phyloP scores from a whole-genome alignment of 2,113 vertebrate genomes.

The Prunella himalayana region DNA sequence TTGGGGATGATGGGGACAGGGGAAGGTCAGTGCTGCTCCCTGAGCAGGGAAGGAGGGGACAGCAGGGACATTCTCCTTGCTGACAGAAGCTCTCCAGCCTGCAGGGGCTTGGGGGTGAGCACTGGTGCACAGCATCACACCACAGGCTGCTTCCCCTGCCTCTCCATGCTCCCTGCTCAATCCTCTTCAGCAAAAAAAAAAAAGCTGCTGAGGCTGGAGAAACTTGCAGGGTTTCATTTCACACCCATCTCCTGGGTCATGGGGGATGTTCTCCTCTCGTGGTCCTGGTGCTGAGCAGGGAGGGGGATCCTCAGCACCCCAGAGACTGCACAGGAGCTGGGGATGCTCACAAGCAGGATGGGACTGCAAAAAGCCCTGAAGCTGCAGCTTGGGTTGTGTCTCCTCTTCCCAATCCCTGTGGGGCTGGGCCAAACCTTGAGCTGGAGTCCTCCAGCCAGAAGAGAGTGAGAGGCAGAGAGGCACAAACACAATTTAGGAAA shows the following conservation, averaged over 20 bases:
- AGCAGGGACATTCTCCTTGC: background rate
- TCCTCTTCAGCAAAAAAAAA: background rate
- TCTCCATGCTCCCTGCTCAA: background rate
- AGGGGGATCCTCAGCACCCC: background rate
- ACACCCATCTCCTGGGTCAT: background rate
- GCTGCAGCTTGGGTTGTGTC: rapidly evolving
- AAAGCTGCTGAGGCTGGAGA: background rate
- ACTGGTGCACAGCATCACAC: rapidly evolving
- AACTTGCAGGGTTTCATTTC: background rate
- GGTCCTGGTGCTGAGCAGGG: background rate
- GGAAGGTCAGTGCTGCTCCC: background rate
- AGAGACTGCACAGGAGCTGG: background rate
- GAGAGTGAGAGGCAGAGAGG: background rate
- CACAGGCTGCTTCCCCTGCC: background rate
- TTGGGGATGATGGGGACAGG: background rate
- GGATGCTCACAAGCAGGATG: background rate
- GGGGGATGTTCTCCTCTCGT: rapidly evolving
- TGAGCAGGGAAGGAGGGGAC: background rate
- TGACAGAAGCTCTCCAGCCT: background rate
- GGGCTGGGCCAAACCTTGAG: background rate
- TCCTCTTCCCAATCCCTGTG: background rate
- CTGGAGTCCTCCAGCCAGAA: background rate
- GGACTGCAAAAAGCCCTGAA: background rate
- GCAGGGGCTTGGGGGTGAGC: background rate
- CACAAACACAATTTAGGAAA: background rate